phyloP scores from a whole-genome alignment of 2,888 invertebrate species.

The Drosophila nr. perissopoda region DNA sequence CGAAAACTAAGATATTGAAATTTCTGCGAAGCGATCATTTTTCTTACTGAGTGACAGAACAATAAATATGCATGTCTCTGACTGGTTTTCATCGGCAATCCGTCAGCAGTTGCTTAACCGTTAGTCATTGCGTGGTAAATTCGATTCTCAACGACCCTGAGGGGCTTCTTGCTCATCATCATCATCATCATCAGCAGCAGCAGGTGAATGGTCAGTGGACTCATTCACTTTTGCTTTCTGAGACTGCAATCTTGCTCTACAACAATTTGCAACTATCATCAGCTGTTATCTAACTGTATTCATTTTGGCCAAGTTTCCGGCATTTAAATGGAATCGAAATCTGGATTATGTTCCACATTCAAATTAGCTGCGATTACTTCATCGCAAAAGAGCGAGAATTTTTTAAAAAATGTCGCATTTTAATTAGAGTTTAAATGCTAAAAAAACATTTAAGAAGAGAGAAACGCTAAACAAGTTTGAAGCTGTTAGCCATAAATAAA shows the following conservation, averaged over 20 bases:
- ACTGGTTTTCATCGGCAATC: conserved; percentile 24
- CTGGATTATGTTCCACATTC: conserved; percentile 37
- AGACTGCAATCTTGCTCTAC: conserved; percentile 35
- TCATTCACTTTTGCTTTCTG: conserved; percentile 57
- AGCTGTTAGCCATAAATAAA: conserved; percentile 29
- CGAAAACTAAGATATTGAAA: conserved; percentile 5
- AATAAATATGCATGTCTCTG: not conserved
- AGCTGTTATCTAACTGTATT: conserved; percentile 40
- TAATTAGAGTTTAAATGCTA: conserved; percentile 50
- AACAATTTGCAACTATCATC: conserved; percentile 30
- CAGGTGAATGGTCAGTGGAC: not conserved
- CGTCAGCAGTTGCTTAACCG: conserved; percentile 41
- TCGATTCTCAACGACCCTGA: conserved; percentile 37
- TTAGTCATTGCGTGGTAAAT: conserved; percentile 43
- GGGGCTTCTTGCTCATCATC: conserved; percentile 12
- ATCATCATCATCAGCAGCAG: not conserved
- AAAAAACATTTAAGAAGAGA: not conserved
- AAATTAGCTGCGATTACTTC: conserved; percentile 67
- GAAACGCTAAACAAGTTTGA: conserved; percentile 61
- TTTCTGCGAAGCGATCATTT: conserved; percentile 19
- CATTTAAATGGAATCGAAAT: conserved; percentile 58
- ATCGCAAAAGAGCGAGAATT: conserved; percentile 40
- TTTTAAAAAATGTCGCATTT: conserved; percentile 21
- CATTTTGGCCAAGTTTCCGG: conserved; percentile 60
- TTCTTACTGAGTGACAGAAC: not conserved